Evolutionary conservation across 2,888 invertebrate species (phyloP), one percentile per base, ranked within the genome.

Genomic region (Macrophya alboannulata): DNA sequence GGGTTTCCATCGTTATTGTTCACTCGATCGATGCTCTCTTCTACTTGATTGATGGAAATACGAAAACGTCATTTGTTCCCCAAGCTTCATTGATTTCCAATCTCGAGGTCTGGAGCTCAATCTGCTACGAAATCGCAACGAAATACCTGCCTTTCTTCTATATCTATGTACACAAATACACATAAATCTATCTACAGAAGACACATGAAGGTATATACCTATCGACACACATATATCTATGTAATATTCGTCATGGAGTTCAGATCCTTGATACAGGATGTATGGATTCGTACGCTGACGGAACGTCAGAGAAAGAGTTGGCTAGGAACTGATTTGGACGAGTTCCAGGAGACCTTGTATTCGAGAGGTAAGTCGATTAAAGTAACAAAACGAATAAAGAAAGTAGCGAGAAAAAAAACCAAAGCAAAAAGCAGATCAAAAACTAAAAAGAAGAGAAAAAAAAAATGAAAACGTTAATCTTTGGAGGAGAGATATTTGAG

Each of bases 71-170:
- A 81, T 81, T 81, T 51, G 59, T 81, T 81, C 81, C 59, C 51
- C 59, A 59, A 62, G 81, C 81, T 59, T 81, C 81, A 81, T 62
- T 62, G 81, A 81, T 81, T 62, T 81, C 81, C 81, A 59, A 81
- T 81, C 62, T 81, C 81, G 59, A 77, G 55, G 77, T 77, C 51
- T 55, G 25, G 55, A 40, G 77, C 55, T 77, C 77, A 77, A 77
- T 77, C 51, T 37, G 51, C 77, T 55, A 51, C 51, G 55, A 55
- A 55, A 77, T 77, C 77, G 55, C 77, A 77, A 48, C 37, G 25
- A 37, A 77, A 77, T 77, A 55, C 55, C 77, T 45, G 5, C 51
- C 21, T 48, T 3, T 76, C 1, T 76, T 15, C 25, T 31, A 48
- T 15, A 43, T 25, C 17, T 37, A 40, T 43, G 15, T 43, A 15